Evolutionary conservation across 2,797 vertebrate species (phyloP).

Genomic region (Vespertilio murinus): DNA sequence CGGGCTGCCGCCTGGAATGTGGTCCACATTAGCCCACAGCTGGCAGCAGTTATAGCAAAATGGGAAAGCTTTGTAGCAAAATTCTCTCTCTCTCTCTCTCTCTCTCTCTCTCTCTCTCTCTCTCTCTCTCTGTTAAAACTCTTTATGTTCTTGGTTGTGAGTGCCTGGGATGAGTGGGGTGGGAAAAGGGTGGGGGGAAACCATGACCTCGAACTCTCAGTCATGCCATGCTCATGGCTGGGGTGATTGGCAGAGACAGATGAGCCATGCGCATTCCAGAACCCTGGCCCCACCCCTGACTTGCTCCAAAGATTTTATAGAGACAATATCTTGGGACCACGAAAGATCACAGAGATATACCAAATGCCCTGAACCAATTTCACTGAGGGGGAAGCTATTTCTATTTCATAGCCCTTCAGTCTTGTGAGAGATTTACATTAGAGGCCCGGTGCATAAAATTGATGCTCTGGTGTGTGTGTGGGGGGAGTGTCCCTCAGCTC

Average conservation of each 20-base stretch:
- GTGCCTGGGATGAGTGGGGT: neutral
- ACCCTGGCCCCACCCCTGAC: too few species aligned
- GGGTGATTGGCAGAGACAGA: neutral
- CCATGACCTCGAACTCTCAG: neutral
- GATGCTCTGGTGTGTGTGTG: too few species aligned
- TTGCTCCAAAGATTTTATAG: fast-evolving
- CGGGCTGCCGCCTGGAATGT: neutral
- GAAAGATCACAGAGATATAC: too few species aligned
- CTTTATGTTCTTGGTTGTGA: neutral
- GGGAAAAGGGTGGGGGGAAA: neutral
- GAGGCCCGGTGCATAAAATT: too few species aligned
- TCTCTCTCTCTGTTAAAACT: neutral
- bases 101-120: neutral
- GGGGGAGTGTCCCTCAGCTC: too few species aligned
- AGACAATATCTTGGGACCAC: neutral
- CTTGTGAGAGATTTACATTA: too few species aligned
- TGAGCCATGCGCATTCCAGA: neutral
- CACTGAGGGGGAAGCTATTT: neutral
- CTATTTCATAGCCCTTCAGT: neutral
- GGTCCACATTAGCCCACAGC: neutral
- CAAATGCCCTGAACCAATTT: neutral
- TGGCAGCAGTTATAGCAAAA: constrained; percentile 51
- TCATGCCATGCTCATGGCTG: neutral
- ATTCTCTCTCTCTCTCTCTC: neutral
- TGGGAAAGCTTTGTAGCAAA: neutral